Percentiles rank a stretch among this genome's conserved stretches.
Conservation (phyloP, 2,113 vertebrate species). For the Antechinus flavipes region DNA sequence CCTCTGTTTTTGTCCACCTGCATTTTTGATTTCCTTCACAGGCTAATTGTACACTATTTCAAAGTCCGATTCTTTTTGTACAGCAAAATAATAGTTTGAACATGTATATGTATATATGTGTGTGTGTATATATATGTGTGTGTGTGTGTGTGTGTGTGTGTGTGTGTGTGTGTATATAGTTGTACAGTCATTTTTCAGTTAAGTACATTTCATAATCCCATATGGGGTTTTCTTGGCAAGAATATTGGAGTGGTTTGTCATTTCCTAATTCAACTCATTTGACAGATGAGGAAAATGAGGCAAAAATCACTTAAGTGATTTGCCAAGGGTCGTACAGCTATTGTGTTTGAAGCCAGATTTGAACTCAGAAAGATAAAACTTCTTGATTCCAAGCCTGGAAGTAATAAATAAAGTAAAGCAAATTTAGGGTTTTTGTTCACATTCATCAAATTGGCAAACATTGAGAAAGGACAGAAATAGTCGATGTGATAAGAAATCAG, state of each 20-base stretch:
- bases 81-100: too few species aligned
- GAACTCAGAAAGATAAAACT: background rate
- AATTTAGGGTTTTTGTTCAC: background rate
- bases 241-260: background rate
- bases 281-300: background rate
- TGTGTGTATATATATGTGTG: too few species aligned
- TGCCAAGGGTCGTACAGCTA: background rate
- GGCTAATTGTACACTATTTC: too few species aligned
- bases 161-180: too few species aligned
- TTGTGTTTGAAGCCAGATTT: background rate
- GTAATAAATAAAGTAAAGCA: background rate
- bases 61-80: too few species aligned
- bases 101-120: too few species aligned
- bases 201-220: background rate
- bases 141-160: too few species aligned
- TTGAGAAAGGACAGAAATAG: background rate
- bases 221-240: background rate
- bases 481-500: background rate
- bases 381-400: background rate
- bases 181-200: background rate
- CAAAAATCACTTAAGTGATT: background rate
- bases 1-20: too few species aligned
- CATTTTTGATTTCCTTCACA: too few species aligned
- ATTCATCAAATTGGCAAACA: background rate
- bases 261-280: background rate